phyloP scores from a whole-genome alignment of 2,888 invertebrate species.

The Dermolepida albohirtum region DNA sequence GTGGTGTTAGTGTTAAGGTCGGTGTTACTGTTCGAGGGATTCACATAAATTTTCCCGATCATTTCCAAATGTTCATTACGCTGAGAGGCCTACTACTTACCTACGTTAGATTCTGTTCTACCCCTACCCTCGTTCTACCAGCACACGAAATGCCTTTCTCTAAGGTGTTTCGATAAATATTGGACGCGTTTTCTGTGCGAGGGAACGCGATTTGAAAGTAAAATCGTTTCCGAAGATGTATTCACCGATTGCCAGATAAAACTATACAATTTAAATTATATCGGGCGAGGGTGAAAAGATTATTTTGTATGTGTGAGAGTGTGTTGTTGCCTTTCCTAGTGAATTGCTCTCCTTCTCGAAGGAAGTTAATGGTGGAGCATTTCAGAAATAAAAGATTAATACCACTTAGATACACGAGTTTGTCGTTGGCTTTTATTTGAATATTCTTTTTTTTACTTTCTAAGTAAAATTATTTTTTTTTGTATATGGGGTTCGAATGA shows the following conservation, averaged over 20 bases:
- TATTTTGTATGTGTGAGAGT: conserved; percentile 3
- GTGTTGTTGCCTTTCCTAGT: not conserved
- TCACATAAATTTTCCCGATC: conserved; percentile 39
- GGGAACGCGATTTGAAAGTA: conserved; percentile 34
- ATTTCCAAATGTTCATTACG: conserved; percentile 41
- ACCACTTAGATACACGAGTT: no score
- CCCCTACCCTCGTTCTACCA: no score
- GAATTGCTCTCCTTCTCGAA: not conserved
- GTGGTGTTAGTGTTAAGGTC: no score
- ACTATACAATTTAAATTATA: conserved; percentile 35
- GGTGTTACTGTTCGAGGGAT: not conserved
- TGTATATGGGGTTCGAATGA: no score
- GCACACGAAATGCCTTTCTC: not conserved
- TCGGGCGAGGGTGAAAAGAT: conserved; percentile 14
- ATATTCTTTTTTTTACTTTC: no score
- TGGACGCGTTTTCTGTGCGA: conserved; percentile 29
- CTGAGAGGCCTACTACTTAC: conserved; percentile 21
- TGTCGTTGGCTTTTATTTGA: no score
- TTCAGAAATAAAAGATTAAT: no score
- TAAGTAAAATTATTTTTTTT: no score
- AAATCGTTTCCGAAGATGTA: conserved; percentile 31
- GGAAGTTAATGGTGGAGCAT: no score
- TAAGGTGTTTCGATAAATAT: conserved; percentile 37
- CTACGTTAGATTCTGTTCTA: no score
- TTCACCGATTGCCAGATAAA: conserved; percentile 38